phyloP scores from a whole-genome alignment of 2,888 invertebrate genomes.

The Adineta ricciae region DNA sequence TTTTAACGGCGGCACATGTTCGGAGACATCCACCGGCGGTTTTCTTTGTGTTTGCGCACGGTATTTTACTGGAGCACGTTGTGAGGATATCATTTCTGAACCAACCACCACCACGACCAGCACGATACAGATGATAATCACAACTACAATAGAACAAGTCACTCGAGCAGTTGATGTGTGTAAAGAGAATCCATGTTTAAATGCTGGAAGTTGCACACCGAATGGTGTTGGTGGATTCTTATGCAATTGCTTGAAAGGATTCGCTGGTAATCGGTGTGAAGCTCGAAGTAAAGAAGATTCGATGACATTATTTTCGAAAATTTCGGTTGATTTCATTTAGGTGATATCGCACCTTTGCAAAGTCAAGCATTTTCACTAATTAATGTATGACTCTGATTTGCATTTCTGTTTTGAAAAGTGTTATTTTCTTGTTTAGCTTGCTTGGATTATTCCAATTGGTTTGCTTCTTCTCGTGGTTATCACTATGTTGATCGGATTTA shows the following conservation, averaged over 20 bases:
- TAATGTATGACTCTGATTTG: background rate
- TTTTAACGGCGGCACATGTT: slow-evolving; percentile 35
- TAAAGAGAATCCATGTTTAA: slow-evolving; percentile 36
- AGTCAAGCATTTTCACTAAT: background rate
- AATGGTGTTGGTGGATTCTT: slow-evolving; percentile 28
- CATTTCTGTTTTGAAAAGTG: background rate
- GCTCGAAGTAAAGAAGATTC: slow-evolving; percentile 9
- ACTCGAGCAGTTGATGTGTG: background rate
- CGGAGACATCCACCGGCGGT: background rate
- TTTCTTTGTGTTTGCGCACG: slow-evolving; percentile 25
- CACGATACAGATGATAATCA: background rate
- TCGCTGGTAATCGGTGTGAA: slow-evolving; percentile 36
- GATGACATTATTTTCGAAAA: too few species aligned
- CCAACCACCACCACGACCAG: background rate
- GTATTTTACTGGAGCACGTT: slow-evolving; percentile 25
- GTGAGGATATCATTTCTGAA: background rate
- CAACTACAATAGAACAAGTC: background rate
- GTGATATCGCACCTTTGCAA: background rate
- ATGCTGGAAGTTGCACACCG: slow-evolving; percentile 36
- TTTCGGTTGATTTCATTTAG: background rate
- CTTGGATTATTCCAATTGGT: slow-evolving; percentile 3
- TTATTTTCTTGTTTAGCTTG: background rate
- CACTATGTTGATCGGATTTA: background rate
- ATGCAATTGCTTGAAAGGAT: slow-evolving; percentile 35
- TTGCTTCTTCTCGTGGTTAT: background rate